These are phyloP conservation scores for Lasioglossum lativentre DNA, from an alignment of 2,888 invertebrate species.

Conservation along the genomic window DNA sequence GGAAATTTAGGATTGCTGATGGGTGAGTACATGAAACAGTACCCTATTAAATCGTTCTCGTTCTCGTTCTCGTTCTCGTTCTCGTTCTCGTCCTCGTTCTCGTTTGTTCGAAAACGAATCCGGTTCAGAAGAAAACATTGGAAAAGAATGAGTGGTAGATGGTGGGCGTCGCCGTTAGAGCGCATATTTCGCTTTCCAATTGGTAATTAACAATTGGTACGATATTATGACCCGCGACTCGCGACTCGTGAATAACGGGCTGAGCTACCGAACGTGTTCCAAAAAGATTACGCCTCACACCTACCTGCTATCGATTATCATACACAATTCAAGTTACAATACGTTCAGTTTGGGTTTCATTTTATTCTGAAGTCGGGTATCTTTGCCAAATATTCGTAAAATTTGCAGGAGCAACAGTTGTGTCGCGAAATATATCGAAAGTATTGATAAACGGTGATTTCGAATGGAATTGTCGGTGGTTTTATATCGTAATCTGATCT, in stretches of 20 bases:
- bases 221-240: not conserved
- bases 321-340: not conserved
- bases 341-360: not conserved
- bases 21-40: slow-evolving; percentile 81
- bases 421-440: not conserved
- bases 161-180: slow-evolving; percentile 20
- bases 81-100: not conserved
- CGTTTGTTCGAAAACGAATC: not conserved
- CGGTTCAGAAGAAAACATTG: not conserved
- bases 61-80: not conserved
- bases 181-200: slow-evolving; percentile 22
- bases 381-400: not conserved
- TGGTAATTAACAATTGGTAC: slow-evolving; percentile 39
- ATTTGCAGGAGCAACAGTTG: not conserved
- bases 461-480: not conserved
- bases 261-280: slow-evolving; percentile 3
- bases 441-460: not conserved
- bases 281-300: not conserved
- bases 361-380: too few species aligned
- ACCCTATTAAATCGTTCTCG: not conserved
- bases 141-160: slow-evolving; percentile 17
- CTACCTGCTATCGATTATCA: not conserved
- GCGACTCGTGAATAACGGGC: not conserved
- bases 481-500: not conserved
- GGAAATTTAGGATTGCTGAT: slow-evolving; percentile 86